Base-by-base conservation (phyloP, 2,888 invertebrate species). In the Orchesella flavescens region DNA sequence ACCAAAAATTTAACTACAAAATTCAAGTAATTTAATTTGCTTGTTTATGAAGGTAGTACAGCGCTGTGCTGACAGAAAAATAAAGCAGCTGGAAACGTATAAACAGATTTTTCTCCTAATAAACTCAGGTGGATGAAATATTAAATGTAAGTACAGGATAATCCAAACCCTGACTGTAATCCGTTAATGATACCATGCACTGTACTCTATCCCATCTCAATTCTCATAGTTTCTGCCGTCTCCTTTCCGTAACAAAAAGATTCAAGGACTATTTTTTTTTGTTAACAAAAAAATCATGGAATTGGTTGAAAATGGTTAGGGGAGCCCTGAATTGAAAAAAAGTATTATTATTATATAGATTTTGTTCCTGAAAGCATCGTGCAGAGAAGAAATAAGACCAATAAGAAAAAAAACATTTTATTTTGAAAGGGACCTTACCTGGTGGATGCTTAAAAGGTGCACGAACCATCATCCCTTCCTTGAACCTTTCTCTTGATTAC, bases 401-500 rank as follows among this genome's bases (percentile, higher is more conserved):
- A n/a, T n/a, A n/a, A 49, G 15, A 49, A 49, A n/a, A 49, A 49
- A 49, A 3, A 49, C n/a, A 7, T 49, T 7, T 49, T 49, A 49
- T n/a, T 21, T 69, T 69, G 15, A 15, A 61, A 44, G 73, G 61
- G 10, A 57, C 71, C 19, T 69, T 71, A 55, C 24, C 1, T 53
- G n/a, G n/a, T 44, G 13, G 34, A 34, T 34, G 15, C 34, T 66
- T 19, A 49, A 68, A 68, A 23, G 23, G 1, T 24, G 49, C 68
- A 19, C 9, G 17, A 46, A 19, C 0, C 55, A 24, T n/a, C 46
- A 65, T 55, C 66, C 7, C 34, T 34, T 34, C 73, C 17, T 55
- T 46, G 69, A 75, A 81, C 81, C 81, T 81, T 81, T 61, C 24
- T 57, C 74, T 74, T 80, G 75, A 75, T 81, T 81, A 43, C 65